These are phyloP conservation scores for Tetranychus piercei DNA, from an alignment of 2,888 invertebrate genomes.

Conservation along the genomic window DNA sequence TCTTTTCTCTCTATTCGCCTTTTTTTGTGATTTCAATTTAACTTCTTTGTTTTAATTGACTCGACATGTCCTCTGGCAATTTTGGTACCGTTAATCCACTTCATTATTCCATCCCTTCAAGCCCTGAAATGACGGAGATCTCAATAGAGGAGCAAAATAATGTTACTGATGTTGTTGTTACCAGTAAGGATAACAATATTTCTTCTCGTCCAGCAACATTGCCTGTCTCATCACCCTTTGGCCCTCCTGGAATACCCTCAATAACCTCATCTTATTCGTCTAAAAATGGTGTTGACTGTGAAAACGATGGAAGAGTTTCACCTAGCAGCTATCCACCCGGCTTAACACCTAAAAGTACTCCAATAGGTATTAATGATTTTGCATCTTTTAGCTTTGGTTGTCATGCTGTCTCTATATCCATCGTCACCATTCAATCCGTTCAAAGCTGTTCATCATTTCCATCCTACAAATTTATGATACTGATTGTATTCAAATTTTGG, in stretches of 20 bases:
- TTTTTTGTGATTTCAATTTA: too few species aligned
- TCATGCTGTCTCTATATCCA: too few species aligned
- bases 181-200: not conserved
- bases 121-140: constrained; percentile 19
- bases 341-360: constrained; percentile 12
- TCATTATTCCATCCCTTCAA: constrained; percentile 14
- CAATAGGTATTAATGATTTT: constrained; percentile 32
- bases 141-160: constrained; percentile 17
- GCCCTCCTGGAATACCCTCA: not conserved
- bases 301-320: constrained; percentile 3
- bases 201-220: constrained; percentile 19
- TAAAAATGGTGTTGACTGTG: not conserved
- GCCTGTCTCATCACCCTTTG: constrained; percentile 19
- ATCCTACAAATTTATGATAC: too few species aligned
- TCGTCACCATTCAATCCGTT: too few species aligned
- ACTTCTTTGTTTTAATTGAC: too few species aligned
- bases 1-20: too few species aligned
- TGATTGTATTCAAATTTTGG: too few species aligned
- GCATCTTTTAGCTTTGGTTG: too few species aligned
- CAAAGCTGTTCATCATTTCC: too few species aligned
- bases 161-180: not conserved
- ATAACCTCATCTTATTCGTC: constrained; percentile 3
- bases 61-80: not conserved
- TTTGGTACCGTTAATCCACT: constrained; percentile 9
- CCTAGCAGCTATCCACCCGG: not conserved